Percentiles rank a stretch among this genome's conserved stretches.
Conservation (phyloP, 2,888 invertebrate genomes). For the Aphelenchoides bicaudatus region DNA sequence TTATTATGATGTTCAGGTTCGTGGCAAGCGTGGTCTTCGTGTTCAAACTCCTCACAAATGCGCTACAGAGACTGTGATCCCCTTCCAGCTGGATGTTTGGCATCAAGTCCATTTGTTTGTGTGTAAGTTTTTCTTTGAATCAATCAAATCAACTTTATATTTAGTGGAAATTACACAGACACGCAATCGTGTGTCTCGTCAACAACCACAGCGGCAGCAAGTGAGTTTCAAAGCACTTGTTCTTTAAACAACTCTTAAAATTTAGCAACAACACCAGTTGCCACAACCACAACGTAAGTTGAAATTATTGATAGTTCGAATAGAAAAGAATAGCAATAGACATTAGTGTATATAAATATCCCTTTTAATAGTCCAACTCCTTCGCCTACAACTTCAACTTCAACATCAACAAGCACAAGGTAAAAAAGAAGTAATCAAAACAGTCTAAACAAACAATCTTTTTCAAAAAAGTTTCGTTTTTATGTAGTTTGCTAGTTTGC, state of each 20-base stretch:
- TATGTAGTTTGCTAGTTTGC: too few species aligned
- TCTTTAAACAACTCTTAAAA: too few species aligned
- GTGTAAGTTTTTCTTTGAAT: conserved; percentile 2
- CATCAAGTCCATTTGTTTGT: conserved; percentile 12
- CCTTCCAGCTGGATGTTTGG: conserved; percentile 16
- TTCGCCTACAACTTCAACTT: not conserved
- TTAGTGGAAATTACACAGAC: conserved; percentile 10
- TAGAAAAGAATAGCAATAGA: not conserved
- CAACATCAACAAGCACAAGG: conserved; percentile 4
- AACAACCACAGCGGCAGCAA: not conserved
- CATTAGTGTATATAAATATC: not conserved
- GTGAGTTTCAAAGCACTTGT: too few species aligned
- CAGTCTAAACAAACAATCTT: too few species aligned
- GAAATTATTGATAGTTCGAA: not conserved
- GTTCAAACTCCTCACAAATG: not conserved
- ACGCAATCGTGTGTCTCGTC: not conserved
- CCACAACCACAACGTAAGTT: not conserved
- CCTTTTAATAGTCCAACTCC: not conserved
- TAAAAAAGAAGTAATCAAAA: not conserved
- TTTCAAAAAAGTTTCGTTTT: too few species aligned
- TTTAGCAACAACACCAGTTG: too few species aligned
- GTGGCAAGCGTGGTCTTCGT: not conserved
- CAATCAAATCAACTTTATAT: not conserved
- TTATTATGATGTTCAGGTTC: too few species aligned
- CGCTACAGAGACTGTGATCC: conserved; percentile 19